Conservation (phyloP, 2,888 invertebrate genomes). For the Drosophila flavopinicola region DNA sequence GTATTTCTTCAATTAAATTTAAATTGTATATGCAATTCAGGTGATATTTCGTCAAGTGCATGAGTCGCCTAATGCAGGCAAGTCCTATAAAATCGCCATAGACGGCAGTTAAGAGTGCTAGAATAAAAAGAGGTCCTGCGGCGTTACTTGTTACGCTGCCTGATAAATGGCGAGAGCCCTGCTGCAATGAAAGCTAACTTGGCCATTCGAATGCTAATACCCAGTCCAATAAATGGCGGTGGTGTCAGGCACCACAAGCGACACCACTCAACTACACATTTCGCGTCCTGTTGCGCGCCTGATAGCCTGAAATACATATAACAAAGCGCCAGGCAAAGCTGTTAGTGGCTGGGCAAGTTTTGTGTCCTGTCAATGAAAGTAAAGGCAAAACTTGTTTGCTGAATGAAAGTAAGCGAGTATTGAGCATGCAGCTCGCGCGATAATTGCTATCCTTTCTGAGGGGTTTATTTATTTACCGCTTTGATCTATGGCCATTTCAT, state of each 20-base stretch:
- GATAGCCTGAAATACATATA: conserved; percentile 30
- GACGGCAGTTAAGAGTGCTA: conserved; percentile 56
- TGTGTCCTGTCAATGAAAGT: conserved; percentile 49
- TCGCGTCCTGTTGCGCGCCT: conserved; percentile 60
- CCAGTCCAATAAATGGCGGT: background rate
- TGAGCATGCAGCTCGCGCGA: conserved; percentile 15
- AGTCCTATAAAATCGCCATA: conserved; percentile 48
- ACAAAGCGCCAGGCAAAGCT: conserved; percentile 60
- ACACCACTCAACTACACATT: conserved; percentile 16
- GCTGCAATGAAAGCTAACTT: conserved; percentile 27
- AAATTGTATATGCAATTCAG: too few relatives aligned
- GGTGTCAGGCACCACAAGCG: background rate
- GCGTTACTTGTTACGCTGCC: conserved; percentile 66
- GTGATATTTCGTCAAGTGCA: conserved; percentile 32
- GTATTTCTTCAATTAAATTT: background rate
- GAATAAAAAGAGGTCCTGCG: conserved; percentile 62
- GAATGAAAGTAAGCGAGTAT: conserved; percentile 21
- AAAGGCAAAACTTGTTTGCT: conserved; percentile 56
- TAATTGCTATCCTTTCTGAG: conserved; percentile 46
- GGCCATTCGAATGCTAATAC: conserved; percentile 22
- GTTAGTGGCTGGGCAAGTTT: conserved; percentile 51
- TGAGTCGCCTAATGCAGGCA: conserved; percentile 30
- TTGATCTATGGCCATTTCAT: conserved; percentile 61
- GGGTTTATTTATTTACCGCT: conserved; percentile 29
- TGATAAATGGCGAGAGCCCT: conserved; percentile 58